Percentiles rank a stretch among this genome's conserved stretches.
Conservation (phyloP, 1,140 invertebrate genomes). For the Anastatus disparis region DNA sequence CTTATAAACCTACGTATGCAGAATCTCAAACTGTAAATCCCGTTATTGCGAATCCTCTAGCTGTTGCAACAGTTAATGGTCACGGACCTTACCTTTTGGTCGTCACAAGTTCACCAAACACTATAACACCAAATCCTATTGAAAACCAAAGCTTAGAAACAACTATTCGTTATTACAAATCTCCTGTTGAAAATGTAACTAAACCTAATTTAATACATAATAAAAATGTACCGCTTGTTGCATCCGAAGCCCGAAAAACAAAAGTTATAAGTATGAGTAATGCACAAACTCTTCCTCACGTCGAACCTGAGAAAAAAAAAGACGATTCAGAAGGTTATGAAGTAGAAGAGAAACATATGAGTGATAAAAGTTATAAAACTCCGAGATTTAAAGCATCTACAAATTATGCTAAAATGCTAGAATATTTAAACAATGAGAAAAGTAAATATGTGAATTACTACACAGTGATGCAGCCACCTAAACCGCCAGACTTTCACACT, state of each 20-base stretch:
- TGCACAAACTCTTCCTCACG: background rate
- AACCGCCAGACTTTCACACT: background rate
- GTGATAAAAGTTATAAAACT: background rate
- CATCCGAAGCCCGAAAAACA: background rate
- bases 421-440: background rate
- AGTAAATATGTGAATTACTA: constrained; percentile 7
- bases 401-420: background rate
- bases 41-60: constrained; percentile 12
- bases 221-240: background rate
- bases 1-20: background rate
- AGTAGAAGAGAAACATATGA: background rate
- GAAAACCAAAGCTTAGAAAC: background rate
- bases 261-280: background rate
- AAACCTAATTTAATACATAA: background rate
- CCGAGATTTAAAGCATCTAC: background rate
- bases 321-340: background rate
- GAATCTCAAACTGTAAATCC: constrained; percentile 26
- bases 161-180: background rate
- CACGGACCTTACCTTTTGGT: constrained; percentile 36
- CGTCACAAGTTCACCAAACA: constrained; percentile 17
- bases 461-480: background rate
- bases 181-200: background rate
- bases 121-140: background rate
- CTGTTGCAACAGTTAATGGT: constrained; percentile 22
- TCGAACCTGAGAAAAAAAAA: background rate